Evolutionary conservation across 2,113 vertebrate species (phyloP).

Genomic region (Sitta europaea): DNA sequence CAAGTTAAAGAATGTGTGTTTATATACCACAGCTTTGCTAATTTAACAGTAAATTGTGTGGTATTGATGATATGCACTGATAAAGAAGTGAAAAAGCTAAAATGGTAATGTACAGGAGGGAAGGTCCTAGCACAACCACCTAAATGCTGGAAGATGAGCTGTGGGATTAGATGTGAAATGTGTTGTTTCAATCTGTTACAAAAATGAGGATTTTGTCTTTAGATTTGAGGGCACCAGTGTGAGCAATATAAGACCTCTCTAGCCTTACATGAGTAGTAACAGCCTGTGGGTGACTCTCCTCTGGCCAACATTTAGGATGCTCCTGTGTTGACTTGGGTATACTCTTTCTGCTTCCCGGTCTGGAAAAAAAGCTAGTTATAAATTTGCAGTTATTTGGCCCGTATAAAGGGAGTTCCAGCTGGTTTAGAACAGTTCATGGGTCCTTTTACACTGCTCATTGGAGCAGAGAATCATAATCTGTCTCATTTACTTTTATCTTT

Average conservation of each 20-base stretch:
- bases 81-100: neutral
- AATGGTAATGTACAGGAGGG: neutral
- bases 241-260: neutral
- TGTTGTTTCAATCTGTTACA: neutral
- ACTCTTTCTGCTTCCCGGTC: neutral
- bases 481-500: neutral
- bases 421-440: neutral
- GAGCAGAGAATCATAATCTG: neutral
- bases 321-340: neutral
- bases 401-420: neutral
- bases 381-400: neutral
- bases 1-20: neutral
- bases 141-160: neutral
- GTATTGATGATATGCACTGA: rapidly evolving
- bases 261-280: neutral
- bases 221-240: neutral
- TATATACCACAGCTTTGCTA: neutral
- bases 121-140: neutral
- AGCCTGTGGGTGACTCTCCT: neutral
- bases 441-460: neutral
- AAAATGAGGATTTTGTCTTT: neutral
- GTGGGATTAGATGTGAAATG: neutral
- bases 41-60: neutral
- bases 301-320: neutral
- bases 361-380: neutral